These are phyloP conservation scores for Enteromius treurensis DNA, from an alignment of 2,797 vertebrate genomes.

Conservation along the genomic window DNA sequence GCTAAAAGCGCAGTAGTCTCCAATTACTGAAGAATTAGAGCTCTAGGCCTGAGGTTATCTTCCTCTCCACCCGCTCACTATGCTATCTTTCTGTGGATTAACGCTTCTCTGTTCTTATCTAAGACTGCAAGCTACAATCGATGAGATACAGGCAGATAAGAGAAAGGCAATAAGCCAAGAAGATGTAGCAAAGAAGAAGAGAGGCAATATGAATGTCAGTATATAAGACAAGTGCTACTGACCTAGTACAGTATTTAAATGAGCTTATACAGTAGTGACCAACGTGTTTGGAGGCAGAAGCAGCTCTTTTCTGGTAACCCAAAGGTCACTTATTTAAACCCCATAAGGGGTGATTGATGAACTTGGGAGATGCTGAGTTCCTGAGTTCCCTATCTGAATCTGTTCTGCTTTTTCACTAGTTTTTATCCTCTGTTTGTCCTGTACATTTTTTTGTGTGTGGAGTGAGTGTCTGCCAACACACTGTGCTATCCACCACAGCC, in stretches of 20 bases:
- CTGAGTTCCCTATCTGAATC: constrained; percentile 23
- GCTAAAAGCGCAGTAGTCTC: constrained; percentile 50
- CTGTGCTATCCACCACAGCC: neutral
- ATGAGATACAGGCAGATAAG: constrained; percentile 39
- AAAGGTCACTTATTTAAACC: constrained; percentile 12
- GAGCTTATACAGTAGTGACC: neutral
- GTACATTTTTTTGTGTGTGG: neutral
- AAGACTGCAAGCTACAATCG: constrained; percentile 36
- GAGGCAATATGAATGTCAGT: neutral
- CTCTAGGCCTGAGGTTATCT: constrained; percentile 48
- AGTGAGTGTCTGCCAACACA: constrained; percentile 34
- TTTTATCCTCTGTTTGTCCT: constrained; percentile 18
- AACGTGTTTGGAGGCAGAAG: constrained; percentile 9
- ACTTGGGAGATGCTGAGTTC: constrained; percentile 8
- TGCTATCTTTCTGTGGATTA: constrained; percentile 48
- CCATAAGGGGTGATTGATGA: constrained; percentile 39
- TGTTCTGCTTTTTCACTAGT: constrained; percentile 12
- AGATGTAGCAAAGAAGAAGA: constrained; percentile 9
- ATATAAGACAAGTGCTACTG: constrained; percentile 15
- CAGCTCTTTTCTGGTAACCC: constrained; percentile 25
- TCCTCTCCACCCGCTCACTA: constrained; percentile 26
- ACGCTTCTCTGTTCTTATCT: constrained; percentile 50
- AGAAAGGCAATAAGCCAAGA: constrained; percentile 24
- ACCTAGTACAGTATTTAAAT: constrained; percentile 4
- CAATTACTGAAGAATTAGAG: constrained; percentile 48